Evolutionary conservation across 2,797 vertebrate genomes (phyloP).

Genomic region (Odontamblyopus rebecca): DNA sequence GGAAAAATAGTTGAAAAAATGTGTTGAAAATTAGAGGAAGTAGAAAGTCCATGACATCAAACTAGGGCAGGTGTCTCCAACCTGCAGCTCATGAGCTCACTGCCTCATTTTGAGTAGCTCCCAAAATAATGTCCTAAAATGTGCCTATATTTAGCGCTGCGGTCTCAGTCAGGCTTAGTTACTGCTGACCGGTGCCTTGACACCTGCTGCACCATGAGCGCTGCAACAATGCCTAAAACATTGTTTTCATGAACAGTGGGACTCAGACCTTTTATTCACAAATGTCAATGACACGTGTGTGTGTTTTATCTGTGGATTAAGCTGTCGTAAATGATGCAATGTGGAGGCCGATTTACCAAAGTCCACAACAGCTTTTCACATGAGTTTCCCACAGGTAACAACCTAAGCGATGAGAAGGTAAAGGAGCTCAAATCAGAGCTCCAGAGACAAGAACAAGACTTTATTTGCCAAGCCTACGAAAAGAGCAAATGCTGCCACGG

Average conservation of each 20-base stretch:
- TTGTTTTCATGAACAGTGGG: neutral
- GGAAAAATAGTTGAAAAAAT: too few species aligned
- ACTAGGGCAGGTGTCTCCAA: neutral
- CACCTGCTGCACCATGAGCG: neutral
- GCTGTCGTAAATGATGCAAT: neutral
- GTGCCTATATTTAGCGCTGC: neutral
- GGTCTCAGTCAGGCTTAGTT: neutral
- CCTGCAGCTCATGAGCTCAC: neutral
- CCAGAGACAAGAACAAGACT: neutral
- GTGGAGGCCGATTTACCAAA: slow-evolving; percentile 12
- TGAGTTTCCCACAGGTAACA: neutral
- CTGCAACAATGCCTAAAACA: neutral
- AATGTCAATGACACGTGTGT: neutral
- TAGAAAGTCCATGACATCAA: too few species aligned
- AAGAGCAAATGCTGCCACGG: neutral
- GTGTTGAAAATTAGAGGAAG: too few species aligned
- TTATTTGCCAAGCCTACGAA: neutral
- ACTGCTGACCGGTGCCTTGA: neutral
- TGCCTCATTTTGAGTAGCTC: neutral
- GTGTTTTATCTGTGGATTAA: neutral
- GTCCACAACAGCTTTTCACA: neutral
- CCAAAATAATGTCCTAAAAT: neutral
- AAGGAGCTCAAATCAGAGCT: slow-evolving; percentile 1
- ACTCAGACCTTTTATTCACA: neutral
- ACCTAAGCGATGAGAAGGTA: neutral